A percentile compares a stretch with the other conserved stretches of the same genome.
Conservation (phyloP, 2,888 invertebrate genomes). For the Ophion ellenae region DNA sequence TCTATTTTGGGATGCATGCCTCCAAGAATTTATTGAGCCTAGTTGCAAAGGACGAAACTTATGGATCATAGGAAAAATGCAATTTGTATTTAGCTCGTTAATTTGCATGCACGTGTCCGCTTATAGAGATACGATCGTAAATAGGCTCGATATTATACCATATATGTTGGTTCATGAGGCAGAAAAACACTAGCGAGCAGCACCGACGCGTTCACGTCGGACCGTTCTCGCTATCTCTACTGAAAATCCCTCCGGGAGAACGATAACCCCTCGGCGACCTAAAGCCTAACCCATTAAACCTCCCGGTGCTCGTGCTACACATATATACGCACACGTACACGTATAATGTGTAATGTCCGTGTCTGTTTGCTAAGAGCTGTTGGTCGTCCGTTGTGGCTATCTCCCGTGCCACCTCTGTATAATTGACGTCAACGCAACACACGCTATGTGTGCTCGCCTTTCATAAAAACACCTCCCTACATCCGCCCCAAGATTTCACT, state of each 20-base stretch:
- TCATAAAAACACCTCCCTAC: constrained; percentile 83
- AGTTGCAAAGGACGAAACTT: neutral
- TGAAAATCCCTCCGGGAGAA: constrained; percentile 81
- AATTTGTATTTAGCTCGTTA: constrained; percentile 3
- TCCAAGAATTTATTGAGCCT: neutral
- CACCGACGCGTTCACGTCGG: constrained; percentile 53
- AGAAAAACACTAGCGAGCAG: constrained; percentile 47
- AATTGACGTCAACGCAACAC: constrained; percentile 83
- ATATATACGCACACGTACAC: constrained; percentile 2
- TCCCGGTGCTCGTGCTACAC: constrained; percentile 54
- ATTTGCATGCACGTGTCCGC: constrained; percentile 23
- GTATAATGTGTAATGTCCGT: constrained; percentile 33
- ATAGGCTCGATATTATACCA: constrained; percentile 35
- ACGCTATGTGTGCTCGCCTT: constrained; percentile 77
- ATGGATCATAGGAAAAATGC: constrained; percentile 9
- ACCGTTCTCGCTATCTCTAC: constrained; percentile 75
- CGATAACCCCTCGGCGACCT: constrained; percentile 81
- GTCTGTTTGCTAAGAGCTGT: constrained; percentile 32
- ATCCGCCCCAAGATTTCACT: constrained; percentile 81
- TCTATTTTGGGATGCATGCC: neutral
- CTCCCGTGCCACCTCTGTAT: constrained; percentile 81
- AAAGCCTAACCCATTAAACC: constrained; percentile 81
- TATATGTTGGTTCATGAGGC: neutral
- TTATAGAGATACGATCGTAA: constrained; percentile 10
- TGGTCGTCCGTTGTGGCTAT: constrained; percentile 71